phyloP scores from a whole-genome alignment of 2,113 vertebrate species.

The Hippocampus zosterae region DNA sequence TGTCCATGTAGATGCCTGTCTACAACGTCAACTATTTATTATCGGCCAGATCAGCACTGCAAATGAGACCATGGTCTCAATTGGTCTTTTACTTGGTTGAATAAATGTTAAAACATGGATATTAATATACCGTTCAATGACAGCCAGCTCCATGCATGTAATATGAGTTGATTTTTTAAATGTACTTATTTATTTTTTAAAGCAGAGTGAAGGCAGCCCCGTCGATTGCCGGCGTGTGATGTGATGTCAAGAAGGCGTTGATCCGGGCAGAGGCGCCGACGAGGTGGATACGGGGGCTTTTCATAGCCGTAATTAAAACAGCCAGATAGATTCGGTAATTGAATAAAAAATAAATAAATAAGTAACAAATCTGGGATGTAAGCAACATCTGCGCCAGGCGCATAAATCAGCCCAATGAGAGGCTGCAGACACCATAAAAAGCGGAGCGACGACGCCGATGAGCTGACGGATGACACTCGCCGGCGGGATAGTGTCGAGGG shows the following conservation, averaged over 20 bases:
- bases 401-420: slow-evolving; percentile 78
- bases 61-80: background rate
- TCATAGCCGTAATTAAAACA: slow-evolving; percentile 78
- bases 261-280: slow-evolving; percentile 67
- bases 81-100: background rate
- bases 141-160: background rate
- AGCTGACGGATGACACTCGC: slow-evolving; percentile 64
- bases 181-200: background rate
- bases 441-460: slow-evolving; percentile 60
- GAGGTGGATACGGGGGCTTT: slow-evolving; percentile 66
- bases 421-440: slow-evolving; percentile 69
- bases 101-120: background rate
- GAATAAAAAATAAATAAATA: slow-evolving; percentile 56
- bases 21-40: background rate
- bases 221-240: slow-evolving; percentile 38
- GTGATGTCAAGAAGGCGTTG: slow-evolving; percentile 62
- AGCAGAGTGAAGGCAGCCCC: slow-evolving; percentile 48
- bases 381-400: slow-evolving; percentile 77
- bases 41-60: background rate
- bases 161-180: background rate
- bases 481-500: slow-evolving; percentile 6
- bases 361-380: slow-evolving; percentile 66
- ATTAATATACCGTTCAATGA: background rate
- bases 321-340: slow-evolving; percentile 77
- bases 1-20: no score